Evolutionary conservation across 1,140 invertebrate species (phyloP).

Genomic region (Wasmannia auropunctata): DNA sequence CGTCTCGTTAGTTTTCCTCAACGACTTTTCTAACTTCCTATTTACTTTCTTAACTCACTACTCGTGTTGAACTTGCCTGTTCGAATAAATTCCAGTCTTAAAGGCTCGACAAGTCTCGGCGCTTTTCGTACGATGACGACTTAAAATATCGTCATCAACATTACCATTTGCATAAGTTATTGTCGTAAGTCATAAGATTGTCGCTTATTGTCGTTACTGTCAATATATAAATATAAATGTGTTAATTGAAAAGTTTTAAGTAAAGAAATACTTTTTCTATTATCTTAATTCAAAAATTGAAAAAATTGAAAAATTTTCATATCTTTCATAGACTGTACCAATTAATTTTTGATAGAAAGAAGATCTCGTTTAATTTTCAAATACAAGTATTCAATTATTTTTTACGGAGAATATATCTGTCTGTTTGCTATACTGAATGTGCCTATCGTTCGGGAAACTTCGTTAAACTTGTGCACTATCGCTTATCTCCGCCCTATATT

Average conservation of each 20-base stretch:
- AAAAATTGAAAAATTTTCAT: too few species aligned
- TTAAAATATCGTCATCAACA: background rate
- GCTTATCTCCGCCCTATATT: background rate
- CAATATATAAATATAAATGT: background rate
- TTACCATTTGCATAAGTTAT: background rate
- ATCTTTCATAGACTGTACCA: too few species aligned
- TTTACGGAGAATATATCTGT: background rate
- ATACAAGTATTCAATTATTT: background rate
- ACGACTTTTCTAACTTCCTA: conserved; percentile 62
- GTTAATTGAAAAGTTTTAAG: background rate
- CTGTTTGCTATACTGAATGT: background rate
- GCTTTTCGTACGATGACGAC: conserved; percentile 22
- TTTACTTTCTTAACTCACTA: conserved; percentile 54
- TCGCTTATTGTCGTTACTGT: too few species aligned
- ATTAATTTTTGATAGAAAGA: background rate
- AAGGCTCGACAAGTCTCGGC: conserved; percentile 37
- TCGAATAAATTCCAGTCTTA: conserved; percentile 63
- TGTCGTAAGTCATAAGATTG: background rate
- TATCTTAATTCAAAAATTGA: background rate
- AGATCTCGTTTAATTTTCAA: background rate
- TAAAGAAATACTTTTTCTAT: background rate
- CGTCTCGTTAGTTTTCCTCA: conserved; percentile 65
- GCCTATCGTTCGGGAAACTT: background rate
- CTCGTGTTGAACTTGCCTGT: conserved; percentile 51
- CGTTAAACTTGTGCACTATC: background rate